phyloP scores from a whole-genome alignment of 2,113 vertebrate species.

The Phrynocephalus versicolor region DNA sequence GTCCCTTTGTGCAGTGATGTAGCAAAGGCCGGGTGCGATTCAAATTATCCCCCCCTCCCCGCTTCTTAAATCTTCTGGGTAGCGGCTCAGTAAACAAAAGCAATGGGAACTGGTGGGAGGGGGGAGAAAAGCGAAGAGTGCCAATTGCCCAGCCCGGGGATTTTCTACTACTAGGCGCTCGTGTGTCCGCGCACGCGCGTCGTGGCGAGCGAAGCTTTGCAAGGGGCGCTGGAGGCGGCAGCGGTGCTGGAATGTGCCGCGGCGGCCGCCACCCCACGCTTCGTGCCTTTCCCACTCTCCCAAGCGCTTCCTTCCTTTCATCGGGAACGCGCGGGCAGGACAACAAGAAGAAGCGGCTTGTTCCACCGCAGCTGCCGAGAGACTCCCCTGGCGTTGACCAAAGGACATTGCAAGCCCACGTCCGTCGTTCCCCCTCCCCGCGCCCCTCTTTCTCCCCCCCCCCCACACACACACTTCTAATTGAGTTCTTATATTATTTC shows the following conservation, averaged over 20 bases:
- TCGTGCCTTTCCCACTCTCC: not conserved
- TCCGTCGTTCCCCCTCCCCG: not conserved
- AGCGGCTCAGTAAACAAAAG: not conserved
- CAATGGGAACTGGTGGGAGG: no score
- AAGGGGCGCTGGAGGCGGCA: not conserved
- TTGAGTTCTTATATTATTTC: no score
- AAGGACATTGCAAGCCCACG: slow-evolving; percentile 8
- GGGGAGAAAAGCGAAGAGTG: no score
- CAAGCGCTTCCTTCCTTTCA: no score
- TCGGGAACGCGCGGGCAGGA: not conserved
- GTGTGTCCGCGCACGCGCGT: no score
- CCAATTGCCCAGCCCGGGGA: not conserved
- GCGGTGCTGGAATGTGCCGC: slow-evolving; percentile 1
- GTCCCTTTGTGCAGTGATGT: not conserved
- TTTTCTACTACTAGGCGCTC: not conserved
- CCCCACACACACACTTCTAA: no score
- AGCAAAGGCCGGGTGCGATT: not conserved
- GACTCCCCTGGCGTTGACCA: slow-evolving; percentile 23
- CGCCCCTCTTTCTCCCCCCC: no score
- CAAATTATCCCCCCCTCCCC: not conserved
- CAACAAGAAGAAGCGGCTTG: not conserved
- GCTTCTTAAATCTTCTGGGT: not conserved
- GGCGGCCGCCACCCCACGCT: not conserved
- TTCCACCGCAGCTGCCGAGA: not conserved
- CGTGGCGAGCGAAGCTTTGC: not conserved